Base-by-base conservation (phyloP, 2,113 vertebrate genomes). In the Corythoichthys haematopterus region DNA sequence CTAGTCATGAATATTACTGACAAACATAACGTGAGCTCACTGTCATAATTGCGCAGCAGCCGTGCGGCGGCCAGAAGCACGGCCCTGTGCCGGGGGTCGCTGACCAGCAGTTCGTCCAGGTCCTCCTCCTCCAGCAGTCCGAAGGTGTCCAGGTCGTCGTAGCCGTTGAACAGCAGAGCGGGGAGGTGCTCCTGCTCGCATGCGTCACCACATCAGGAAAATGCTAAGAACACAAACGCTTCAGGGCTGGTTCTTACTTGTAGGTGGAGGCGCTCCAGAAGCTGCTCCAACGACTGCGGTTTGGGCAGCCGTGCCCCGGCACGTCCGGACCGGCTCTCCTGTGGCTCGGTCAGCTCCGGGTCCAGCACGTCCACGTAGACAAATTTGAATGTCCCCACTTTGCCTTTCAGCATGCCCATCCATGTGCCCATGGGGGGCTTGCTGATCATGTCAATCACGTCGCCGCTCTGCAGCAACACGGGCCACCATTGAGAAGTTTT, bases 361-460 rank as follows among this genome's bases (percentile, higher is more conserved):
- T 80, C 93, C 64, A 99, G 90, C 65, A 99, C 95, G 0, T 99
- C 97, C 88, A 99, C 95, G 1, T 99, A 99, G 87, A 99, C 98
- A 85, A 99, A 99, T 82, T 99, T 99, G 90, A 99, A 99, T 0
- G 97, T 99, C 71, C 97, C 97, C 13, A 99, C 97, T 80, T 99
- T 99, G 88, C 98, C 98, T 89, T 97, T 96, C 74, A 99, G 69
- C 59, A 99, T 89, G 7, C 97, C 97, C 97, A 99, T 99, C 97
- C 97, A 99, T 0, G 97, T 99, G 9, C 97, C 97, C 95, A 98
- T 98, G n/a, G 97, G 97, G 0, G 97, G 97, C 75, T 99, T 99
- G 85, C 97, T 99, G 88, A 99, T 99, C 77, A 99, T 98, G 70
- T 99, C 97, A 4, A 99, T 99, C 80, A 99, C 92, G n/a, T 99